Evolutionary conservation across 1,140 invertebrate genomes (phyloP).

Genomic region (Galleria mellonella): DNA sequence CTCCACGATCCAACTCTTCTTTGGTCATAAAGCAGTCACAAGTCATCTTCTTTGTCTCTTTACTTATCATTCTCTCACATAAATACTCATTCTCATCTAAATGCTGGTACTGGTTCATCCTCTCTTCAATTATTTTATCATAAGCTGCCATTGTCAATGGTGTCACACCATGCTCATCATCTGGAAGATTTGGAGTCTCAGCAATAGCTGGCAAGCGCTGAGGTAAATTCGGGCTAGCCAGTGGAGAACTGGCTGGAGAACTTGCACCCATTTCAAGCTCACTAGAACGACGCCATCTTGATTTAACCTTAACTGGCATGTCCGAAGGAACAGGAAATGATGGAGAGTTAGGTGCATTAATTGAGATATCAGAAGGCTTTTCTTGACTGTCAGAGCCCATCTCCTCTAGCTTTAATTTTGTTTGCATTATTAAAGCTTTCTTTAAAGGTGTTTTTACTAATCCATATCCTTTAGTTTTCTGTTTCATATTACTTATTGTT

Average conservation of each 20-base stretch:
- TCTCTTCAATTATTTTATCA: conserved; percentile 79
- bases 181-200: conserved; percentile 25
- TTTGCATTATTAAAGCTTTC: conserved; percentile 63
- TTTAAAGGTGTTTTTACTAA: conserved; percentile 72
- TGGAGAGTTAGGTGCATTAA: conserved; percentile 36
- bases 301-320: conserved; percentile 90
- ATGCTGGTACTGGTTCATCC: conserved; percentile 85
- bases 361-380: conserved; percentile 32
- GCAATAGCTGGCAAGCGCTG: conserved; percentile 36
- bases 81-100: conserved; percentile 91
- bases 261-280: conserved; percentile 84
- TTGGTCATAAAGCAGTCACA: conserved; percentile 95
- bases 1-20: conserved; percentile 89
- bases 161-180: conserved; percentile 28
- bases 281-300: conserved; percentile 87
- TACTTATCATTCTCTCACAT: conserved; percentile 86
- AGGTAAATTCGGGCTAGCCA: conserved; percentile 53
- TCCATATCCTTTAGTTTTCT: conserved; percentile 75
- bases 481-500: conserved; percentile 75
- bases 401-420: conserved; percentile 61
- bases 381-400: conserved; percentile 60
- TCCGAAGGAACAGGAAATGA: conserved; percentile 69
- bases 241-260: conserved; percentile 53
- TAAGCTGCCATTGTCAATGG: conserved; percentile 58
- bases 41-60: conserved; percentile 93